phyloP scores from a whole-genome alignment of 2,888 invertebrate species.

The Autographa pulchrina region DNA sequence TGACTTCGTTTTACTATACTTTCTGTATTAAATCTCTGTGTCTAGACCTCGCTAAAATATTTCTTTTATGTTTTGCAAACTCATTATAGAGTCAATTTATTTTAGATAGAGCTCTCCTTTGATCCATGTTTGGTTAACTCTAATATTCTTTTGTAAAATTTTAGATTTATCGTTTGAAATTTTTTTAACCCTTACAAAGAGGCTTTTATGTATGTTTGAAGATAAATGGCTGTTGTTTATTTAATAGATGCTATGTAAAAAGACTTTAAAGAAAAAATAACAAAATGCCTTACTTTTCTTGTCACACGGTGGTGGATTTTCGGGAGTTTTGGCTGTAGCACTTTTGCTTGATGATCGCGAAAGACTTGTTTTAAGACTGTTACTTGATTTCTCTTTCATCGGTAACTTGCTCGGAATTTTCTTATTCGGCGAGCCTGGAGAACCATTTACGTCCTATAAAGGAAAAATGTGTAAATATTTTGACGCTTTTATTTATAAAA shows the following conservation, averaged over 20 bases:
- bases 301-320: conserved; percentile 87
- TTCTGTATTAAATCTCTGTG: too few relatives aligned
- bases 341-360: conserved; percentile 90
- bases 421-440: conserved; percentile 93
- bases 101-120: too few relatives aligned
- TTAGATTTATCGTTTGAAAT: conserved; percentile 24
- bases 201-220: conserved; percentile 15
- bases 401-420: conserved; percentile 91
- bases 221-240: neutral
- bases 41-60: too few relatives aligned
- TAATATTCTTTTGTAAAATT: too few relatives aligned
- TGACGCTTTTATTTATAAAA: conserved; percentile 1
- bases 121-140: too few relatives aligned
- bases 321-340: conserved; percentile 92
- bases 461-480: conserved; percentile 21
- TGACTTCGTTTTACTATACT: too few relatives aligned
- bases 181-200: conserved; percentile 22
- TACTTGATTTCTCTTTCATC: conserved; percentile 84
- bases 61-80: too few relatives aligned
- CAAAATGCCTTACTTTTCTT: conserved; percentile 92
- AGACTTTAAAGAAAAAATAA: neutral
- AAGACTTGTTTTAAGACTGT: conserved; percentile 85
- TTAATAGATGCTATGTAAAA: neutral
- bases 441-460: conserved; percentile 91
- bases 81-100: too few relatives aligned